Evolutionary conservation across 2,888 invertebrate species (phyloP).

Genomic region (Synanthedon tipuliformis): DNA sequence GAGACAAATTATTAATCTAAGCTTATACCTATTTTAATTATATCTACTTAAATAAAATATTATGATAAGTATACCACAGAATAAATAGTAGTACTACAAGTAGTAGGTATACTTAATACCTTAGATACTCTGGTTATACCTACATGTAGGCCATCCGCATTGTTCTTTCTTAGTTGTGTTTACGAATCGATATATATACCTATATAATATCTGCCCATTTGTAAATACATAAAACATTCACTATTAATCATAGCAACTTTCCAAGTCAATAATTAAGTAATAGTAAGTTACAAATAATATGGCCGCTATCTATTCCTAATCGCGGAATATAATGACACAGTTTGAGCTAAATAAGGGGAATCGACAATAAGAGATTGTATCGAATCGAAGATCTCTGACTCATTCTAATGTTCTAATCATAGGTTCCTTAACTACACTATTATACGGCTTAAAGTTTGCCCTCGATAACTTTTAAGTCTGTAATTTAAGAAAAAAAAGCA

Average conservation of each 20-base stretch:
- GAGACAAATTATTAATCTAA: no score
- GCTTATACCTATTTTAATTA: no score
- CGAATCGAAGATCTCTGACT: conserved; percentile 24
- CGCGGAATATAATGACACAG: conserved; percentile 20
- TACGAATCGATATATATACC: background rate
- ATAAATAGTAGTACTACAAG: no score
- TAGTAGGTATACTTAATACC: no score
- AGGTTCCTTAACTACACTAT: conserved; percentile 31
- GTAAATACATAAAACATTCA: no score
- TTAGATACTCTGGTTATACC: no score
- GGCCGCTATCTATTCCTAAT: conserved; percentile 6
- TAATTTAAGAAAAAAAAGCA: no score
- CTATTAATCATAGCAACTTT: conserved; percentile 1
- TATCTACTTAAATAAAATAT: no score
- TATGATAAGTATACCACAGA: no score
- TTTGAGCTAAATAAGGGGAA: conserved; percentile 11
- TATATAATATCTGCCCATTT: background rate
- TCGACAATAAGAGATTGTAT: conserved; percentile 27
- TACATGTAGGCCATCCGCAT: no score
- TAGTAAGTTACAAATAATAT: conserved; percentile 3
- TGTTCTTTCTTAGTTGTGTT: no score
- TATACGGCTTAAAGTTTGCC: conserved; percentile 33
- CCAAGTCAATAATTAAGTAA: background rate
- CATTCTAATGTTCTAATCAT: conserved; percentile 36
- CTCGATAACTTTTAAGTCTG: conserved; percentile 15